Base-by-base conservation (phyloP, 1,140 invertebrate species). In the Sarcophaga bullata region DNA sequence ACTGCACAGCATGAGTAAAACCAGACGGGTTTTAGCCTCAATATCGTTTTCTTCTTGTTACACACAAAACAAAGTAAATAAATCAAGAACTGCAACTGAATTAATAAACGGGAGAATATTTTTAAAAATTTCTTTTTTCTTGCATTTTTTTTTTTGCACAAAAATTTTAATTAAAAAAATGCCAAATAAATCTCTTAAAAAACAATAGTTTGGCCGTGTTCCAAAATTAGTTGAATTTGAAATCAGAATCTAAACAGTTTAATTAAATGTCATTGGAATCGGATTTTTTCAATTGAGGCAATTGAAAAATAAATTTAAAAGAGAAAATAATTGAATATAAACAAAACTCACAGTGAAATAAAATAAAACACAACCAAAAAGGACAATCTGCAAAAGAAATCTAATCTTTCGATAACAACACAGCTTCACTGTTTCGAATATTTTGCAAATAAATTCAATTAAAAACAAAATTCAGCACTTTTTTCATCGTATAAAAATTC, bases 261-360 rank as follows among this genome's bases (percentile, higher is more conserved):
- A 58, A 58, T 58, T 58, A 58, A 58, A 58, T 58, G 54, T 58
- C 54, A 58, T 58, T n/a, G 54, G n/a, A 58, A 58, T 58, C 15
- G 54, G n/a, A n/a, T 58, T 58, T 58, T n/a, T 58, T 58, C n/a
- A 15, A n/a, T 13, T n/a, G n/a, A 58, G 7, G 25, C 15, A 58
- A 58, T 58, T 58, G 13, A 13, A 37, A 58, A 58, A 58, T 58
- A 58, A 58, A 58, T 58, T 58, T 7, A 58, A 58, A n/a, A 58
- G 7, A 58, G 25, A 58, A 58, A 58, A 58, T 37, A 37, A 37
- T 37, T 37, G 25, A 37, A 37, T 37, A 37, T 37, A 37, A 37
- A 37, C 25, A 37, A 37, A 37, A 2, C 25, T 37, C 25, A 37
- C 25, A 37, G 4, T 37, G 25, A 37, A 37, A 37, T 37, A 37